Base-by-base conservation (phyloP, 2,113 vertebrate genomes). In the Rhinolophus ferrumequinum region DNA sequence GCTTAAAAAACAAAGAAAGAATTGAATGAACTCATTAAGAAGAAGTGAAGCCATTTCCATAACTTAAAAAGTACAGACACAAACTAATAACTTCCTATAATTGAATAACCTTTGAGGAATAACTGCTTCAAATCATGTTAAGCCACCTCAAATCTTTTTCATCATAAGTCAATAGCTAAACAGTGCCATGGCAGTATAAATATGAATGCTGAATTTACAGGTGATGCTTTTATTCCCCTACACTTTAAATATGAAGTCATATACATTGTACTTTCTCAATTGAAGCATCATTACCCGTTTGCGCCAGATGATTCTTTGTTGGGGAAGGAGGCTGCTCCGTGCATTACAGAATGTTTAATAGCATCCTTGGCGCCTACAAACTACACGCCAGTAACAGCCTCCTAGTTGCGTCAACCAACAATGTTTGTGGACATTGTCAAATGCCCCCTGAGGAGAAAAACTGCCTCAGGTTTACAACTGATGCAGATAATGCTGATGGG, bases 1-100 rank as follows among this genome's bases (percentile, higher is more conserved):
- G 94, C 98, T 99, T 97, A 98, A 98, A 26, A 88, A 70, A 60
- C 95, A 97, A 56, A 98, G 8, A 94, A 83, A 97, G 44, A 97
- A 83, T 93, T 95, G 95, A 52, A 73, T 38, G 58, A 96, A 84
- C 8, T 86, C 70, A 97, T 38, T 52, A 30, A 93, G 30, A 92
- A 98, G 88, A 88, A 58, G 80, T 3, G 41, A 91, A 4, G 47
- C 1, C 84, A 94, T 84, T 96, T 92, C 33, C 75, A 11, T 73
- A 88, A 86, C 13, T 13, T 44, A 52, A 4, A 75, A 92, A 54
- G 38, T 84, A 1, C 14, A 72, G 47, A 89, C 22, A 72, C 28
- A 90, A 86, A 89, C 30, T 24, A 60, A 60, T 28, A 91, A 83
- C 28, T 73, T 82, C 72, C 4, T 72, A 5, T 3, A 41, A 69